A percentile compares a stretch with the other conserved stretches of the same genome.
phyloP scores from a whole-genome alignment of 1,140 invertebrate species.

The Solenopsis invicta region DNA sequence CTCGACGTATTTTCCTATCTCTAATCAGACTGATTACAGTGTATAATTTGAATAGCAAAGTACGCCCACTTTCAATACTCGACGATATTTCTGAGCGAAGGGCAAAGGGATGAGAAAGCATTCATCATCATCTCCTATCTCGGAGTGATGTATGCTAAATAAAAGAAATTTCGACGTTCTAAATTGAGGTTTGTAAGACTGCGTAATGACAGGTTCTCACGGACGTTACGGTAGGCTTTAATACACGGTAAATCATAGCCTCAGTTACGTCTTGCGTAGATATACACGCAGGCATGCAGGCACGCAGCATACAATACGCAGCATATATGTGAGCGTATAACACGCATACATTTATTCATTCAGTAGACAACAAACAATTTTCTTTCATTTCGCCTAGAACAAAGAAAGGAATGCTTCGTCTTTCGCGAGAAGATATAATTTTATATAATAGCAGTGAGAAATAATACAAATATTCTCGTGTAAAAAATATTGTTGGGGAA shows the following conservation, averaged over 20 bases:
- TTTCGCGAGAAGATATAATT: background rate
- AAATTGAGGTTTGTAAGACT: constrained; percentile 42
- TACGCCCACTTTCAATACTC: background rate
- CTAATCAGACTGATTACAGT: constrained; percentile 34
- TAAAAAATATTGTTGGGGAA: constrained; percentile 23
- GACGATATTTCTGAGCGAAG: background rate
- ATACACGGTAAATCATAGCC: constrained; percentile 59
- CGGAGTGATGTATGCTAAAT: constrained; percentile 46
- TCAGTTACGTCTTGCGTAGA: constrained; percentile 39
- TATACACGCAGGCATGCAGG: background rate
- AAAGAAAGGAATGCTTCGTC: constrained; percentile 20
- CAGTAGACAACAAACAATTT: background rate
- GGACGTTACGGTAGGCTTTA: constrained; percentile 51
- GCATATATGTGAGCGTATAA: background rate
- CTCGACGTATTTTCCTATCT: background rate
- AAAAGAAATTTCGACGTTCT: constrained; percentile 37
- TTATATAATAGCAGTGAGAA: constrained; percentile 14
- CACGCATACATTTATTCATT: background rate
- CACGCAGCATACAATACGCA: background rate
- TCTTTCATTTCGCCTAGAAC: constrained; percentile 29
- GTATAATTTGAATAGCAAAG: constrained; percentile 12
- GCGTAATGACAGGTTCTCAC: constrained; percentile 57
- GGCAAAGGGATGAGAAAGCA: background rate
- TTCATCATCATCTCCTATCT: constrained; percentile 41
- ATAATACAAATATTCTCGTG: constrained; percentile 9